A percentile compares a stretch with the other conserved stretches of the same genome.
Evolutionary conservation across 2,888 invertebrate genomes (phyloP).

Genomic region (Hypena proboscidalis): DNA sequence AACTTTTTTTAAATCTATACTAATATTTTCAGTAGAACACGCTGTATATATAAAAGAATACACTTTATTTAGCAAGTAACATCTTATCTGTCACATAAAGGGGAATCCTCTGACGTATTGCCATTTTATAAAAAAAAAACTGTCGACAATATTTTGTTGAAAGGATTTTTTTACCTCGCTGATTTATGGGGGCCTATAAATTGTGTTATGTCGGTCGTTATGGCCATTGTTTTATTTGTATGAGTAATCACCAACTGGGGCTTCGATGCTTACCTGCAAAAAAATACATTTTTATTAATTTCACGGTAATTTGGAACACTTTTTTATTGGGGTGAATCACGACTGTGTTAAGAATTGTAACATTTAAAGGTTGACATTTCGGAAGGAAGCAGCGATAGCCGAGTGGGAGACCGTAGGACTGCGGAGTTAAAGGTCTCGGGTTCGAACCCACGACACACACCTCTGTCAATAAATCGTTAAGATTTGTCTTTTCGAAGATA

Average conservation of each 20-base stretch:
- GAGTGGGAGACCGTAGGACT: no score
- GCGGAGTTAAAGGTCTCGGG: no score
- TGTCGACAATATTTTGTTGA: constrained; percentile 37
- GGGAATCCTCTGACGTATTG: constrained; percentile 33
- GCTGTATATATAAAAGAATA: constrained; percentile 13
- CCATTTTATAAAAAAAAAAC: constrained; percentile 30
- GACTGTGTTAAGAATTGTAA: not conserved
- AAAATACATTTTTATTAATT: constrained; percentile 7
- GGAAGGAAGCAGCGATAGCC: no score
- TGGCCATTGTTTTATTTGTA: constrained; percentile 25
- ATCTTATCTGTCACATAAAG: constrained; percentile 30
- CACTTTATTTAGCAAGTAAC: not conserved
- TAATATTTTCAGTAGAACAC: constrained; percentile 5
- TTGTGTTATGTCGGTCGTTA: constrained; percentile 30
- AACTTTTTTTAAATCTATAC: not conserved
- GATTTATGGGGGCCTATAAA: constrained; percentile 38
- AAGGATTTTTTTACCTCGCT: constrained; percentile 19
- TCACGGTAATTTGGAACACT: not conserved
- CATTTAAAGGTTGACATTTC: no score
- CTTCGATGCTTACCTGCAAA: constrained; percentile 40
- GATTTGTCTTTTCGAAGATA: no score
- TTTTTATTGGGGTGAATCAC: no score
- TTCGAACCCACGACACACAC: no score
- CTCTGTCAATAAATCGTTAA: no score
- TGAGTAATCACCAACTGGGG: constrained; percentile 22